Percentiles rank a stretch among this genome's conserved stretches.
Conservation (phyloP, 2,888 invertebrate genomes). For the Erannis defoliaria region DNA sequence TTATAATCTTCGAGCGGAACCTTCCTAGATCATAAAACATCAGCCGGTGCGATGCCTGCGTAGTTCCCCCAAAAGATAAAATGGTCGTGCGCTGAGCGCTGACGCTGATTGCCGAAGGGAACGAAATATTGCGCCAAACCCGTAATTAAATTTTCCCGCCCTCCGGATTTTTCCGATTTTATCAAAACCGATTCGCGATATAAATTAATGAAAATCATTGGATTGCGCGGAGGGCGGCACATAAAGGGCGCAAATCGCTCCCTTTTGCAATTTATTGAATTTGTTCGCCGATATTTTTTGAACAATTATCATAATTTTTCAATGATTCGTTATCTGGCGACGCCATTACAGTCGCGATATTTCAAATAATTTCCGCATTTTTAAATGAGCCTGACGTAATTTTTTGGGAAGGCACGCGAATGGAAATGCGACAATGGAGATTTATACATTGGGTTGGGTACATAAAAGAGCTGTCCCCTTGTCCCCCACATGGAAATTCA, state of each 20-base stretch:
- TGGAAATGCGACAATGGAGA: conserved; percentile 27
- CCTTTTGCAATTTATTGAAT: conserved; percentile 63
- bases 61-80: neutral
- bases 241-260: conserved; percentile 49
- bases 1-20: neutral
- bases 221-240: conserved; percentile 46
- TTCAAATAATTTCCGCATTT: conserved; percentile 40
- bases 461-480: neutral
- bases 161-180: conserved; percentile 53
- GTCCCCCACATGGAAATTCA: neutral
- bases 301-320: conserved; percentile 80
- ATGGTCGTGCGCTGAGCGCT: neutral
- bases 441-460: conserved; percentile 13
- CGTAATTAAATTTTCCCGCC: conserved; percentile 46
- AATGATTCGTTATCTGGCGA: conserved; percentile 70
- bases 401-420: conserved; percentile 6
- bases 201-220: conserved; percentile 65
- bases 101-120: conserved; percentile 35
- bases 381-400: conserved; percentile 36
- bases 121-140: conserved; percentile 39
- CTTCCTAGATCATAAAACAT: neutral
- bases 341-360: conserved; percentile 49
- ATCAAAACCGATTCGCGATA: conserved; percentile 58
- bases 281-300: conserved; percentile 64
- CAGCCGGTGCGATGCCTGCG: neutral